Base-by-base conservation (phyloP, 1,140 invertebrate species). In the Bombus impatiens region DNA sequence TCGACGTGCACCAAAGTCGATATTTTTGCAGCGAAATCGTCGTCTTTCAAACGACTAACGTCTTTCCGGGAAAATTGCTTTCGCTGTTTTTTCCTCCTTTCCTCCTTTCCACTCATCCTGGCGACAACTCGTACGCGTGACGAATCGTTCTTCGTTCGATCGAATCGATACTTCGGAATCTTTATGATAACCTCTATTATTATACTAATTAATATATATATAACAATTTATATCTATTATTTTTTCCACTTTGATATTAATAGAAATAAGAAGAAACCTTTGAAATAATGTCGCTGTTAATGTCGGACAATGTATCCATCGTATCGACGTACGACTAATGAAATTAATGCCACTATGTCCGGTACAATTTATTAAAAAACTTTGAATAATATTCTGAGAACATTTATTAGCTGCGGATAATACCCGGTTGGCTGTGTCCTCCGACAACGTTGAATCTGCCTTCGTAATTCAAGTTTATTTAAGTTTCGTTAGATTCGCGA, bases 321-420 rank as follows among this genome's bases (percentile, higher is more conserved):
- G 42, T 25, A 42, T 59, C 10, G 32, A 59, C 32, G 25, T 28
- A 40, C 22, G 32, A 8, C 22, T 8, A n/a, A 53, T 37, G 4
- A 22, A 59, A 59, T 57, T 37, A 59, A 53, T 25, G 22, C 25
- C 59, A 10, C 40, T 53, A 2, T 25, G 9, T 13, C 2, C 12
- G 32, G 4, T 12, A 28, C 6, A 65, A 65, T 78, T 78, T 78
- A 78, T 44, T 65, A 42, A 65, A 65, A 44, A 78, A 65, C 18
- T 65, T 78, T 67, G 25, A 78, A 67, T 37, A 67, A 28, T 47
- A 35, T 35, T 22, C n/a, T 5, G 2, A 4, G 47, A 77, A 59
- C 53, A 37, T 77, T 77, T 37, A 32, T 42, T 42, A 42, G 68
- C 68, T 9, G 22, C 35, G 3, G 18, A 9, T 35, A 70, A 70